A percentile compares a stretch with the other conserved stretches of the same genome.
Conservation (phyloP, 2,113 vertebrate genomes). For the Carlito syrichta region DNA sequence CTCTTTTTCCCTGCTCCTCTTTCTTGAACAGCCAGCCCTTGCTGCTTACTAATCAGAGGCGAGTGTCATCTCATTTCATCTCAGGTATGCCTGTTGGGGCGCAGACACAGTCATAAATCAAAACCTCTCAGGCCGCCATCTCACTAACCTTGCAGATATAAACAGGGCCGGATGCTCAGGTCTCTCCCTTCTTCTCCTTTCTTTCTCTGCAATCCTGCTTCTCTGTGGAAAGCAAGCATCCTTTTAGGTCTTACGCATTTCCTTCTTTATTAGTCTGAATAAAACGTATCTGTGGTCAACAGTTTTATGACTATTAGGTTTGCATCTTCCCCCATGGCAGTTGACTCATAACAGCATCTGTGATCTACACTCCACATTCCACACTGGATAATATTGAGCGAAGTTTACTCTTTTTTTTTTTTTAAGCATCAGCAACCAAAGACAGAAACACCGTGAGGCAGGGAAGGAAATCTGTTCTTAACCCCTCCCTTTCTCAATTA, state of each 20-base stretch:
- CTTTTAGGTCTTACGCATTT: not conserved
- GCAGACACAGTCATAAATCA: constrained; percentile 47
- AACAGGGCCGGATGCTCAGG: not conserved
- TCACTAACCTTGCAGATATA: constrained; percentile 24
- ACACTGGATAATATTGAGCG: not conserved
- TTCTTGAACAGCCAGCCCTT: not conserved
- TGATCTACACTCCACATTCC: not conserved
- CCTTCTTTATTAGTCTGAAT: not conserved
- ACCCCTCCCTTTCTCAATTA: not conserved
- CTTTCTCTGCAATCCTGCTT: not conserved
- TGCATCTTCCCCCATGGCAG: not conserved
- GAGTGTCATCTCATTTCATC: not conserved
- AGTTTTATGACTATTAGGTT: not conserved
- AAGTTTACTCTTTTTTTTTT: not conserved
- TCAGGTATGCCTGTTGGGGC: not conserved
- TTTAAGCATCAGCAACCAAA: not conserved
- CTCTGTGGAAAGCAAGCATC: not conserved
- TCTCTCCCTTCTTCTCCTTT: not conserved
- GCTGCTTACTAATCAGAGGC: not conserved
- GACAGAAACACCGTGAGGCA: not conserved
- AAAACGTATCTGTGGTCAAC: not conserved
- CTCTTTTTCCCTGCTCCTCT: not conserved
- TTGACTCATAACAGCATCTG: not conserved
- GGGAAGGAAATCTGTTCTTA: not conserved
- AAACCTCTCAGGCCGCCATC: not conserved